These are phyloP conservation scores for Meloe dianella DNA, from an alignment of 2,888 invertebrate genomes.

Conservation along the genomic window DNA sequence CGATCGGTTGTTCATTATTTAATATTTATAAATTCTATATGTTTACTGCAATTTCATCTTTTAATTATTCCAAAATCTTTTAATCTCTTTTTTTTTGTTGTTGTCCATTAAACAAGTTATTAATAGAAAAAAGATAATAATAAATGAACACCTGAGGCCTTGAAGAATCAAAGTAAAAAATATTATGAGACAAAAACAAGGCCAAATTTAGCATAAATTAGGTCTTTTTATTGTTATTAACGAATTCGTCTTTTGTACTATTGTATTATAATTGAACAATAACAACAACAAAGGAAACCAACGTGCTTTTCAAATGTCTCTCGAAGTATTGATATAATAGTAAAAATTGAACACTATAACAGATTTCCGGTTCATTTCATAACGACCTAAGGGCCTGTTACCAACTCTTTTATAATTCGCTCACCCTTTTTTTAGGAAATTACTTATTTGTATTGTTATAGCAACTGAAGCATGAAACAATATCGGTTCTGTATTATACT, in stretches of 20 bases:
- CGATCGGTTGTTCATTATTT: background rate
- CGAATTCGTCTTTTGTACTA: background rate
- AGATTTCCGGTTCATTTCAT: background rate
- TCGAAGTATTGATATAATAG: background rate
- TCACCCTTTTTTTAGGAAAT: background rate
- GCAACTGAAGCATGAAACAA: constrained; percentile 9
- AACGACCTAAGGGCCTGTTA: background rate
- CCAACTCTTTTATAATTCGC: background rate
- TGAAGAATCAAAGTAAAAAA: constrained; percentile 4
- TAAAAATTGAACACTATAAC: background rate
- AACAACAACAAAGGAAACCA: background rate
- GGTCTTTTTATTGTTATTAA: background rate
- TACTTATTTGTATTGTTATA: background rate
- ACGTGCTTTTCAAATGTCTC: background rate
- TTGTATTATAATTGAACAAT: background rate
- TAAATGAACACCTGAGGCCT: background rate
- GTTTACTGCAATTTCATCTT: background rate
- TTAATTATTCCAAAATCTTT: background rate
- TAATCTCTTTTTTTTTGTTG: background rate
- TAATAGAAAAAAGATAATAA: background rate
- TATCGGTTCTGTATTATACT: background rate
- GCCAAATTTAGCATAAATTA: constrained; percentile 8
- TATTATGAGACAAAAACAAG: background rate
- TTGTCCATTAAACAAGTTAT: background rate
- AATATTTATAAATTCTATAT: background rate